phyloP scores from a whole-genome alignment of 64 coral and sea anemone species.

The Stylophora pistillata region DNA sequence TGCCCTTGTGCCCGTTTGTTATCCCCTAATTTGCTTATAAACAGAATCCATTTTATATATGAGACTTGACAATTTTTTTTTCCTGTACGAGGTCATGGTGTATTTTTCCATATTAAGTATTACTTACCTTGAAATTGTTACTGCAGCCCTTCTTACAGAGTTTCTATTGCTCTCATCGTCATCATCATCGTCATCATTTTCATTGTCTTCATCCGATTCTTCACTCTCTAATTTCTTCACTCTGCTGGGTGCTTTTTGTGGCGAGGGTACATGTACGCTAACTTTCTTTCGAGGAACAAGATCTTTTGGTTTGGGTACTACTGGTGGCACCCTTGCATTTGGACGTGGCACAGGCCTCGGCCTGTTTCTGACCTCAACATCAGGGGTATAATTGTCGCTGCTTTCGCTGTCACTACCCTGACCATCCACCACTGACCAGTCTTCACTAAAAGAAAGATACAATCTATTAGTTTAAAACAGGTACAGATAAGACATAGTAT shows the following conservation, averaged over 20 bases:
- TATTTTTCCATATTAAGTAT: background rate
- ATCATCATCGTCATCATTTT: constrained; percentile 32
- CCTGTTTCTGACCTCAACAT: constrained; percentile 37
- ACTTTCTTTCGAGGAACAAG: background rate
- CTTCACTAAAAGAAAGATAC: constrained; percentile 59
- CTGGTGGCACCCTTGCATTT: constrained; percentile 72
- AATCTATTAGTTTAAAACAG: no score
- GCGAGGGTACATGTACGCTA: background rate
- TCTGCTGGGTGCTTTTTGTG: constrained; percentile 25
- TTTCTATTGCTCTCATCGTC: constrained; percentile 79
- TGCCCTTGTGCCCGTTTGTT: no score
- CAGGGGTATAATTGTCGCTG: constrained; percentile 82
- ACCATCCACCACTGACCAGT: constrained; percentile 67
- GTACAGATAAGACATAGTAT: no score
- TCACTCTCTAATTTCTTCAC: constrained; percentile 57
- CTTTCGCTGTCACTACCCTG: constrained; percentile 80
- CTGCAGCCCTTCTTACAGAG: constrained; percentile 83
- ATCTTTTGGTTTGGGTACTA: constrained; percentile 57
- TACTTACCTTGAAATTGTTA: constrained; percentile 76
- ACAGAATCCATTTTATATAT: no score
- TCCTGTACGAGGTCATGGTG: background rate
- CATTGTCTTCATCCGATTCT: constrained; percentile 42
- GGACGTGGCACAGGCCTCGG: constrained; percentile 73
- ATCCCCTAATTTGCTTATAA: no score
- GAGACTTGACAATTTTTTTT: no score